Base-by-base conservation (phyloP, 2,888 invertebrate species). In the Amphipyra berbera region DNA sequence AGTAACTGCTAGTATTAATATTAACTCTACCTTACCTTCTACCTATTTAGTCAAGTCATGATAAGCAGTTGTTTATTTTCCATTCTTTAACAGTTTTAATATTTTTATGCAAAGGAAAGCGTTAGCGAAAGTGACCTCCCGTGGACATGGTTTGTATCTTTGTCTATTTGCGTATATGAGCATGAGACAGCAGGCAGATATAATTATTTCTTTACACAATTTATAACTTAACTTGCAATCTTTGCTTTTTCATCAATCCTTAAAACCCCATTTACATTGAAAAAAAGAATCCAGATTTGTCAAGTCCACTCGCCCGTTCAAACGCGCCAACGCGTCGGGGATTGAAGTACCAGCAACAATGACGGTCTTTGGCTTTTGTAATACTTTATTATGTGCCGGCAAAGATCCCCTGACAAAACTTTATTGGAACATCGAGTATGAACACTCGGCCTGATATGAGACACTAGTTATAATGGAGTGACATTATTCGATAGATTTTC, bases 311-410 rank as follows among this genome's bases (percentile, higher is more conserved):
- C 45, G 82, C 82, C 56, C 62, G 66, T 76, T 48, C 61, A 61
- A 93, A 90, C 88, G 85, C 76, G 68, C 82, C 85, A 74, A 66
- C 82, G 82, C 88, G 87, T 87, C 83, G 86, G 88, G 90, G 92
- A 93, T 93, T 94, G 93, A 91, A 94, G 94, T 92, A 91, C 93
- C 93, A 89, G 90, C 92, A 94, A 95, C 95, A 95, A 94, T 94
- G 94, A 93, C 91, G 93, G 93, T 94, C 94, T 94, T 93, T 94
- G 94, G 92, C 94, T 94, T 93, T 94, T 94, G 94, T 94, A 93
- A 94, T 94, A 94, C 94, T 94, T 94, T 94, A 95, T 95, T 94
- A 94, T 93, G 94, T 94, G 94, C 90, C 89, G 88, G 91, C 90
- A 88, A 91, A 93, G 92, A 94, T 94, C 93, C 93, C 91, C 88